A percentile compares a stretch with the other conserved stretches of the same genome.
Conservation (phyloP, 2,797 vertebrate species). For the Lycodopsis pacificus region DNA sequence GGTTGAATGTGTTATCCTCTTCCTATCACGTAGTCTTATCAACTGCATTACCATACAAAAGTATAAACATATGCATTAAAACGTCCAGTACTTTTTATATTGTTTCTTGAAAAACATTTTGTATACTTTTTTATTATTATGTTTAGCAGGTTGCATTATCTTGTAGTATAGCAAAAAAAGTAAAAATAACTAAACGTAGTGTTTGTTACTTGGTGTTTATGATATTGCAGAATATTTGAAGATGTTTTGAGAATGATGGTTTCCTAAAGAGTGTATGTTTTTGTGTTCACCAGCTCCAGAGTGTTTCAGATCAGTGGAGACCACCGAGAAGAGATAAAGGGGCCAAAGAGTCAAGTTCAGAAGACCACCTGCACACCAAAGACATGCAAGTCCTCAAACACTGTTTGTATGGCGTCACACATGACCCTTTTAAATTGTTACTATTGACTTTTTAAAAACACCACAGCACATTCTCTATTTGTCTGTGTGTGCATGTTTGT, state of each 20-base stretch:
- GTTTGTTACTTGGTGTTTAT: not conserved
- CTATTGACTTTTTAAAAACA: not conserved
- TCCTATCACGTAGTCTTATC: not conserved
- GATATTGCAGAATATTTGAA: not conserved
- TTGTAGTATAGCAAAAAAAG: not conserved
- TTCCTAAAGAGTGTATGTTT: not conserved
- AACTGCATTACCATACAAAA: not conserved
- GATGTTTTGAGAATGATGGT: not conserved
- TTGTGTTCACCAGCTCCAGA: slow-evolving; percentile 81
- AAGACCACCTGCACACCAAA: slow-evolving; percentile 85
- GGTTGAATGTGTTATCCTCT: not conserved
- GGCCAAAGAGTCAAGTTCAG: slow-evolving; percentile 76
- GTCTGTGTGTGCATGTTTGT: not conserved
- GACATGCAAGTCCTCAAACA: slow-evolving; percentile 77
- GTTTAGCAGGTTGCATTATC: not conserved
- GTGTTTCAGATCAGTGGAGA: slow-evolving; percentile 81
- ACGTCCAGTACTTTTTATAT: no score
- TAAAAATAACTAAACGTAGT: not conserved
- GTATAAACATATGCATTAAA: not conserved
- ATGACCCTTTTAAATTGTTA: not conserved
- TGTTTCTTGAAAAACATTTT: no score
- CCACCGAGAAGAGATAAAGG: slow-evolving; percentile 76
- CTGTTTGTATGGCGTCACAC: not conserved
- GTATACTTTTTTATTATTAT: not conserved
- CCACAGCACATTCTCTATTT: not conserved